Evolutionary conservation across 1,140 invertebrate species (phyloP), one percentile per base, ranked within the genome.

Genomic region (Campodea augens): DNA sequence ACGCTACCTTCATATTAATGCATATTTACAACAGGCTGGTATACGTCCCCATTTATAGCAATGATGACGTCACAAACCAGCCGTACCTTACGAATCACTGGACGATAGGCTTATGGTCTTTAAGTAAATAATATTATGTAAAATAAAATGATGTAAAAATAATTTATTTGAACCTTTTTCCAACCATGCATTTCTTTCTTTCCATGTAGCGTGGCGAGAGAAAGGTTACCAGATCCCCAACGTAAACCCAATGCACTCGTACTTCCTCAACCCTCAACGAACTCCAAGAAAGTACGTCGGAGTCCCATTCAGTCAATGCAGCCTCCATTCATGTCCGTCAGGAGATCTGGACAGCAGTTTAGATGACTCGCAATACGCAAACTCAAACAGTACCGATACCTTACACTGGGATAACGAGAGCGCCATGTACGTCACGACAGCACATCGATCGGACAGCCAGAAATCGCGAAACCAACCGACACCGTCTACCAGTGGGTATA

Each of bases 321-420:
- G 80, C 60, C 59, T 84, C 13, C 79, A 83, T 53, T 83, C 80
- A 0, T 81, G 79, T 50, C 78, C 78, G 0, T 81, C 78, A 2
- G 83, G 77, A 53, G 78, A 79, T 44, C 59, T 76, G n/a, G 73
- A 51, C 43, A 52, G 52, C 32, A 78, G 75, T 36, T 37, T 37
- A 37, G 39, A 41, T n/a, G 39, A 41, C 15, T 20, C 77, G 2
- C 82, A 78, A 20, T 85, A 84, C 52, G 80, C 80, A 1, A 86
- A 80, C 13, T 84, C 81, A 1, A 61, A 84, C 1, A 85, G 81
- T 54, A 85, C 79, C 1, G 82, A 86, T 50, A 85, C 81, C 2
- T 63, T 86, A 0, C 85, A 82, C 51, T 85, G 81, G 79, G 80
- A 85, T 52, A 70, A 71, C 23, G 65, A 66, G 24, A 61, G 62